These are phyloP conservation scores for Chaunax sp. DNA, from an alignment of 2,797 vertebrate genomes.

Conservation along the genomic window DNA sequence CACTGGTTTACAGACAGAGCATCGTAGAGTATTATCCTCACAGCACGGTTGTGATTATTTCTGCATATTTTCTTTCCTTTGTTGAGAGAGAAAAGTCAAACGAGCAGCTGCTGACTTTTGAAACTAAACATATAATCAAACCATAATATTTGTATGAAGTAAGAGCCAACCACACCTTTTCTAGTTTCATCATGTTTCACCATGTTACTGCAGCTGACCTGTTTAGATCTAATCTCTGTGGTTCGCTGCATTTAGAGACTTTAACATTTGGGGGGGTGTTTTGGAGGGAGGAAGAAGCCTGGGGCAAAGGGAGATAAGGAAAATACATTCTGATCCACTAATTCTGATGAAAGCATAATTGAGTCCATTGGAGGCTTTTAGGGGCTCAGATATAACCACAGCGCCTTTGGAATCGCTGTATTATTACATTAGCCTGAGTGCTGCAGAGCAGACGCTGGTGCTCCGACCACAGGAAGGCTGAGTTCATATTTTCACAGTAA, in stretches of 20 bases:
- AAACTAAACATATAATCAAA: slow-evolving; percentile 19
- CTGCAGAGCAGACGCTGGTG: slow-evolving; percentile 29
- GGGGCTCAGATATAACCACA: slow-evolving; percentile 28
- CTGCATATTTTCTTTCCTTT: background rate
- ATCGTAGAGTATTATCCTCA: background rate
- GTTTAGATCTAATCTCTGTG: slow-evolving; percentile 30
- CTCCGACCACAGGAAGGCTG: slow-evolving; percentile 3
- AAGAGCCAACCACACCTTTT: background rate
- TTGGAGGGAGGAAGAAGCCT: background rate
- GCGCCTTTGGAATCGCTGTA: slow-evolving; percentile 33
- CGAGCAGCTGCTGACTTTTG: background rate
- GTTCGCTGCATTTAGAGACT: slow-evolving; percentile 36
- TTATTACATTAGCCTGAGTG: slow-evolving; percentile 46
- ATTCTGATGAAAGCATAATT: slow-evolving; percentile 61
- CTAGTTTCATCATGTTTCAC: slow-evolving; percentile 2
- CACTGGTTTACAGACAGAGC: slow-evolving; percentile 1
- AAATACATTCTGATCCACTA: slow-evolving; percentile 48
- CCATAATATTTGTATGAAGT: background rate
- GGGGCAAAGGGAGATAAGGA: slow-evolving; percentile 30
- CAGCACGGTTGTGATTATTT: background rate
- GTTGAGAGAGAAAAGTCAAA: background rate
- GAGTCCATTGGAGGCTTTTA: slow-evolving; percentile 64
- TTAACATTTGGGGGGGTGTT: slow-evolving; percentile 23
- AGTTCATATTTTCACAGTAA: slow-evolving; percentile 56
- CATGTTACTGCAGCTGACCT: slow-evolving; percentile 16